These are phyloP conservation scores for Peromyscus attwateri DNA, from an alignment of 2,797 vertebrate species.

Conservation along the genomic window DNA sequence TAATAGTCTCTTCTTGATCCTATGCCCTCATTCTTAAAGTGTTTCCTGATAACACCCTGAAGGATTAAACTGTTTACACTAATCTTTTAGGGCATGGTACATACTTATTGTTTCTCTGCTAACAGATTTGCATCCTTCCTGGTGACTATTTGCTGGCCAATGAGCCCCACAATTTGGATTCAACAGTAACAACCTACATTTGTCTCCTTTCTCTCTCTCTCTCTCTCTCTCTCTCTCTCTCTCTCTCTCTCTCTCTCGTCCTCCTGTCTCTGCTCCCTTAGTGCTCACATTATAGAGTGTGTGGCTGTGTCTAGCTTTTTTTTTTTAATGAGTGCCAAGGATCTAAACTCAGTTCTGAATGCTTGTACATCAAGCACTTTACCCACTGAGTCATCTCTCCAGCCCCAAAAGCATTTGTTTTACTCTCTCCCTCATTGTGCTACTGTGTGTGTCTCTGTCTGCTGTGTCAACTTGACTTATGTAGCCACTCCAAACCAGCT, in stretches of 20 bases:
- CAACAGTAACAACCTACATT: not conserved
- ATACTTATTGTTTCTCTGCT: not conserved
- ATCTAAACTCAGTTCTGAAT: not conserved
- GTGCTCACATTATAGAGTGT: not conserved
- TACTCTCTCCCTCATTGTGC: not conserved
- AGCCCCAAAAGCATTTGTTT: not conserved
- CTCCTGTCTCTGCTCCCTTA: not conserved
- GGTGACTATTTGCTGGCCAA: not conserved
- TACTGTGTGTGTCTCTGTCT: not conserved
- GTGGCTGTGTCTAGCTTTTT: not conserved
- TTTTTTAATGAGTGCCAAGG: not conserved
- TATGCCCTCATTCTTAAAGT: not conserved
- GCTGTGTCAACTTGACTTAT: accelerated
- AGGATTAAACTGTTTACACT: not conserved
- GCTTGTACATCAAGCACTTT: not conserved
- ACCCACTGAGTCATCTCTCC: not conserved
- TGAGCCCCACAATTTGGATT: not conserved
- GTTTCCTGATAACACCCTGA: not conserved
- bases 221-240: not conserved
- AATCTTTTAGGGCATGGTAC: not conserved
- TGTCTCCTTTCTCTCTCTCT: not conserved
- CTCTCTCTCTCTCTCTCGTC: not conserved
- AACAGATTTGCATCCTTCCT: not conserved
- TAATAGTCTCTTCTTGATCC: not conserved
- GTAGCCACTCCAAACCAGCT: not conserved